Percentiles rank a stretch among this genome's conserved stretches.
Conservation (phyloP, 2,888 invertebrate genomes). For the Scaptomyza parva region DNA sequence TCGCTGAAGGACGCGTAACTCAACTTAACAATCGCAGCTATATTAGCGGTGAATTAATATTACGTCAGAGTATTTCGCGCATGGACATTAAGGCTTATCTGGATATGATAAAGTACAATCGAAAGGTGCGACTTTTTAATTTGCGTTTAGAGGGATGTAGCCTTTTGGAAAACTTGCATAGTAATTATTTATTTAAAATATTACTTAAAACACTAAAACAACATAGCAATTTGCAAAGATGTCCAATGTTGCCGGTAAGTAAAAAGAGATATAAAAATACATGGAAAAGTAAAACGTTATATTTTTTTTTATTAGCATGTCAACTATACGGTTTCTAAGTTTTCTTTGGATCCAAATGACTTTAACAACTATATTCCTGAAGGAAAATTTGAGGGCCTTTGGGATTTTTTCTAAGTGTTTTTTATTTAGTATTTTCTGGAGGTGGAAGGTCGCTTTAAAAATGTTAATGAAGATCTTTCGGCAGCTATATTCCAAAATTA, state of each 20-base stretch:
- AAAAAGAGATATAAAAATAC: conserved; percentile 10
- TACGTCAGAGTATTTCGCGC: background rate
- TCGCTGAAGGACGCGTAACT: background rate
- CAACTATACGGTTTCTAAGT: conserved; percentile 22
- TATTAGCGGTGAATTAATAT: background rate
- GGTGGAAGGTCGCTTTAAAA: background rate
- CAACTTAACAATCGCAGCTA: conserved; percentile 14
- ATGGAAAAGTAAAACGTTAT: too few species aligned
- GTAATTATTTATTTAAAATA: background rate
- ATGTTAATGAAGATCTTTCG: too few species aligned
- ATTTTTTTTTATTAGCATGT: conserved; percentile 9
- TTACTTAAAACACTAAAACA: background rate
- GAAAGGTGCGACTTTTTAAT: too few species aligned
- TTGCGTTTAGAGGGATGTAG: background rate
- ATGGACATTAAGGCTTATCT: background rate
- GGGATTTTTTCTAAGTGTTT: background rate
- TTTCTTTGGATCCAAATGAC: conserved; percentile 47
- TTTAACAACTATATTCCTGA: conserved; percentile 44
- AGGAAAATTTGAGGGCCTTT: conserved; percentile 26
- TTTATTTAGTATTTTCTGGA: background rate
- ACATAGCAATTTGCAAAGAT: background rate
- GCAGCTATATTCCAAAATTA: too few species aligned
- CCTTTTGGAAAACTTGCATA: background rate
- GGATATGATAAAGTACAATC: background rate
- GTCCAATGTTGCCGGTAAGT: conserved; percentile 9